Percentiles rank a stretch among this genome's conserved stretches.
phyloP scores from a whole-genome alignment of 2,888 invertebrate species.

The Punctoribates punctum region DNA sequence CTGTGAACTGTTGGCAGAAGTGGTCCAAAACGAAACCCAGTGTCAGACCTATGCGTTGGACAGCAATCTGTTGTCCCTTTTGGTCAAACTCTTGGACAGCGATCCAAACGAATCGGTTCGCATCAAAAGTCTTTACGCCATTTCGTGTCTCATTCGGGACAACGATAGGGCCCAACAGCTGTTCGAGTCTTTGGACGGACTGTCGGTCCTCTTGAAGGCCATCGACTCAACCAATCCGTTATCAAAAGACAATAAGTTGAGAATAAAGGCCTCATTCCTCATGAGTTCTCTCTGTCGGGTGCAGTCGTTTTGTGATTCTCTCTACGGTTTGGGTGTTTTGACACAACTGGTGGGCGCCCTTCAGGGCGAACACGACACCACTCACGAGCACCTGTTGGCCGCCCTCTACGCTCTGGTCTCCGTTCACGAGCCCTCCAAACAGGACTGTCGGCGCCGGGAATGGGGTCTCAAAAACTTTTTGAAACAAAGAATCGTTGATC shows the following conservation, averaged over 20 bases:
- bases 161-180: slow-evolving; percentile 61
- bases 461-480: slow-evolving; percentile 55
- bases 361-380: slow-evolving; percentile 51
- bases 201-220: slow-evolving; percentile 62
- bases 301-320: slow-evolving; percentile 52
- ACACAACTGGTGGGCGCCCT: slow-evolving; percentile 54
- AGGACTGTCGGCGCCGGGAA: slow-evolving; percentile 56
- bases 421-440: slow-evolving; percentile 54
- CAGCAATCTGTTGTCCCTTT: slow-evolving; percentile 62
- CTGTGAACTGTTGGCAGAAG: slow-evolving; percentile 68
- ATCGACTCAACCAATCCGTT: slow-evolving; percentile 55
- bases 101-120: slow-evolving; percentile 61
- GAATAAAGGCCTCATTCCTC: slow-evolving; percentile 71
- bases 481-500: slow-evolving; percentile 52
- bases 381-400: slow-evolving; percentile 59
- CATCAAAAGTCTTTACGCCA: slow-evolving; percentile 69
- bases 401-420: slow-evolving; percentile 57
- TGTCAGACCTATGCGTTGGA: slow-evolving; percentile 70
- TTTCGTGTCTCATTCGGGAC: slow-evolving; percentile 68
- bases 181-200: slow-evolving; percentile 63
- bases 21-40: slow-evolving; percentile 79
- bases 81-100: slow-evolving; percentile 62
- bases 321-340: slow-evolving; percentile 55
- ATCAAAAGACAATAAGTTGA: slow-evolving; percentile 60
- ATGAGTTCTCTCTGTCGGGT: slow-evolving; percentile 62